Evolutionary conservation across 2,888 invertebrate species (phyloP).

Genomic region (Busseola fusca): DNA sequence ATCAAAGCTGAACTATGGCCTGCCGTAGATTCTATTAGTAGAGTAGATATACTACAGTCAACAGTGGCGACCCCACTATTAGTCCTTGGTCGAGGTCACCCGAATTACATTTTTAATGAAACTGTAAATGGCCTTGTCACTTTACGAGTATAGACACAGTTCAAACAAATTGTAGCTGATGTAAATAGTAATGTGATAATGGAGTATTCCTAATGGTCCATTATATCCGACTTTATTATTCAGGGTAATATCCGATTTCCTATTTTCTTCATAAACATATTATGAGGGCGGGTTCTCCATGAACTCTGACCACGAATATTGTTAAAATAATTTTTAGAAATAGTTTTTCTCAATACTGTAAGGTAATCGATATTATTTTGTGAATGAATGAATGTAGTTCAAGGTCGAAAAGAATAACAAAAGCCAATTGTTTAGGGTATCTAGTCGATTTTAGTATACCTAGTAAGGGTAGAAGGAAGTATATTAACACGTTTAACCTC

Average conservation of each 20-base stretch:
- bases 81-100: conserved; percentile 31
- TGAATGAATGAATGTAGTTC: background rate
- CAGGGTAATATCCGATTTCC: conserved; percentile 9
- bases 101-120: conserved; percentile 48
- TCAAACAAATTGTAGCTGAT: conserved; percentile 14
- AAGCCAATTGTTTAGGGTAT: conserved; percentile 16
- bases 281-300: background rate
- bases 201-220: conserved; percentile 16
- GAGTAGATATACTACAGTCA: conserved; percentile 24
- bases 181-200: conserved; percentile 39
- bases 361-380: background rate
- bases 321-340: background rate
- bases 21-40: conserved; percentile 24
- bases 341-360: conserved; percentile 2
- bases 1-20: conserved; percentile 31
- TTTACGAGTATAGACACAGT: conserved; percentile 8
- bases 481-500: conserved; percentile 30
- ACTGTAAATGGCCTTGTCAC: conserved; percentile 38
- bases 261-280: conserved; percentile 6
- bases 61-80: conserved; percentile 35
- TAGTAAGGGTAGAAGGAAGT: conserved; percentile 34
- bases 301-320: background rate
- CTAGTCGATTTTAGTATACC: background rate
- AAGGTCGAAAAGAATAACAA: conserved; percentile 10
- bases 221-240: conserved; percentile 22